Conservation (phyloP, 1,140 invertebrate species). For the Trachymyrmex septentrionalis region DNA sequence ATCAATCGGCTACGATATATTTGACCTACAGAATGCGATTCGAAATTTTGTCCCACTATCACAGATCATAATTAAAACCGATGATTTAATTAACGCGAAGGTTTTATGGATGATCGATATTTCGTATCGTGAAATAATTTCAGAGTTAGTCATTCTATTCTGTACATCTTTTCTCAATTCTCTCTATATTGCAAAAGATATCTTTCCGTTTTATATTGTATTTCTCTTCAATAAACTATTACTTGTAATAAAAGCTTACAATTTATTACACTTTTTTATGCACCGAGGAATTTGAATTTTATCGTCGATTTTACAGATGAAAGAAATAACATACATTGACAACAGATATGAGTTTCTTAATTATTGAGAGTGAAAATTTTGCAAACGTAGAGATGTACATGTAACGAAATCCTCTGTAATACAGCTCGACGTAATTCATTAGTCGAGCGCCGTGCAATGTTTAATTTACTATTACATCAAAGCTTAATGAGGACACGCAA, state of each 20-base stretch:
- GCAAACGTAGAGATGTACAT: neutral
- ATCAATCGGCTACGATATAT: neutral
- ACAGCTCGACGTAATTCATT: slow-evolving; percentile 41
- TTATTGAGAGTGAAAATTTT: neutral
- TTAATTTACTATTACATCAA: slow-evolving; percentile 51
- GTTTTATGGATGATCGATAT: neutral
- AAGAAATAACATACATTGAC: neutral
- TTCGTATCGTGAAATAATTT: neutral
- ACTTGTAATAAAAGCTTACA: neutral
- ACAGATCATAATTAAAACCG: neutral
- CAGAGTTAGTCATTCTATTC: neutral
- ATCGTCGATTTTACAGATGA: neutral
- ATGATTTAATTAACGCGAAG: neutral
- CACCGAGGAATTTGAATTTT: neutral
- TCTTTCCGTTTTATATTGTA: neutral
- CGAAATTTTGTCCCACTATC: neutral
- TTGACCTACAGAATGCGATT: neutral
- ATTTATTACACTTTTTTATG: neutral
- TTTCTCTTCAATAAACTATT: neutral
- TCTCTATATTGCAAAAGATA: neutral
- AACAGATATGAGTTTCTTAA: neutral
- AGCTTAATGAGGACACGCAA: slow-evolving; percentile 42
- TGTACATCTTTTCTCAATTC: slow-evolving; percentile 1
- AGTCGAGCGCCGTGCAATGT: slow-evolving; percentile 35
- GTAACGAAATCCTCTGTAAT: slow-evolving; percentile 18